These are phyloP conservation scores for Sycophaga agraensis DNA, from an alignment of 1,140 invertebrate genomes.

Conservation along the genomic window DNA sequence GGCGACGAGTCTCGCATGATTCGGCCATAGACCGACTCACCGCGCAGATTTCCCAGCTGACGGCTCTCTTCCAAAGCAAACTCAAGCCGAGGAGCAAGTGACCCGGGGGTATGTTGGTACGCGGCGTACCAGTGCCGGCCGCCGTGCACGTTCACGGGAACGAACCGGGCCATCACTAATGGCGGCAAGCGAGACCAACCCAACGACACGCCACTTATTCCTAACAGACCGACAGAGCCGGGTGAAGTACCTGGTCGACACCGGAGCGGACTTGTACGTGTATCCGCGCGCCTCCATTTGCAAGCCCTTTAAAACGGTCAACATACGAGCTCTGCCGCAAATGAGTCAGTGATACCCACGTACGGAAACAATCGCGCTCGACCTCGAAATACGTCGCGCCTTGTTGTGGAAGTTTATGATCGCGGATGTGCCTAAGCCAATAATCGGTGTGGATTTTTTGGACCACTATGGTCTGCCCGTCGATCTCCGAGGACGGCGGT, in stretches of 20 bases:
- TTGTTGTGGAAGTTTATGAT: no score
- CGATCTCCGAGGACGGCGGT: background rate
- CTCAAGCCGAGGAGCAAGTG: background rate
- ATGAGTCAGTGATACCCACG: constrained; percentile 38
- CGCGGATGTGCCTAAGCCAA: constrained; percentile 13
- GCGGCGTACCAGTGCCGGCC: constrained; percentile 26
- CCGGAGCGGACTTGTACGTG: constrained; percentile 33
- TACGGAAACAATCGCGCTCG: constrained; percentile 39
- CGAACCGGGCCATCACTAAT: constrained; percentile 26
- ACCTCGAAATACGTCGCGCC: no score
- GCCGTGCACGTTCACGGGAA: constrained; percentile 27
- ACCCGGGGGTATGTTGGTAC: background rate
- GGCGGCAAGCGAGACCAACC: constrained; percentile 26
- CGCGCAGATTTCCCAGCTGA: no score
- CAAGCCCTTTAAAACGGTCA: constrained; percentile 5
- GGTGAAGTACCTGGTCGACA: no score
- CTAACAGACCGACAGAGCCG: no score
- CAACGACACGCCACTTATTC: no score
- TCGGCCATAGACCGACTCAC: no score
- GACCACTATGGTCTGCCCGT: no score
- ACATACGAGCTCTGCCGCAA: constrained; percentile 31
- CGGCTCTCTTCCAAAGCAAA: no score
- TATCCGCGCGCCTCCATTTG: constrained; percentile 28
- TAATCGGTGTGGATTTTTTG: constrained; percentile 29
- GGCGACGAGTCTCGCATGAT: no score